Conservation (phyloP, 2,113 vertebrate genomes). For the Pseudorectes ferrugineus region DNA sequence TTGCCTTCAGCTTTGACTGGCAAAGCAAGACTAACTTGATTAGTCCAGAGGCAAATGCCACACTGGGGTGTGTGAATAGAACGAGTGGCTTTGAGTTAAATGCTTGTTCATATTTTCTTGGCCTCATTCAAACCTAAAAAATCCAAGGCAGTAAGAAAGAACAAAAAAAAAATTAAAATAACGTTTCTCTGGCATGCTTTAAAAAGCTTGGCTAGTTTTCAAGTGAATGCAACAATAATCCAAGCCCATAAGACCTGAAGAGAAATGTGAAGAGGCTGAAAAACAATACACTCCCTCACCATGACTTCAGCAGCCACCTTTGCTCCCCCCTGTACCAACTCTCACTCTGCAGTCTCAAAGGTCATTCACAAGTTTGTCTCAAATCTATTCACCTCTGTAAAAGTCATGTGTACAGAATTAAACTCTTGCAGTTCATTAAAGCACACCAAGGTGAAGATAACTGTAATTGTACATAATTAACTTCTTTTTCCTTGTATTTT, state of each 20-base stretch:
- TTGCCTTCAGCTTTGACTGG: background rate
- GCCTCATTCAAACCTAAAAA: background rate
- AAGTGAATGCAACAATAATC: background rate
- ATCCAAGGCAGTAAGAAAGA: background rate
- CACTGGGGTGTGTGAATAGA: background rate
- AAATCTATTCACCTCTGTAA: background rate
- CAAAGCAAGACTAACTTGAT: background rate
- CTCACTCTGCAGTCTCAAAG: background rate
- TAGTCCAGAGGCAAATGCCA: background rate
- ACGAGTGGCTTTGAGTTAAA: background rate
- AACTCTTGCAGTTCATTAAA: background rate
- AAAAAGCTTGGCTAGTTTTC: background rate
- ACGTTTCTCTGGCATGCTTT: background rate
- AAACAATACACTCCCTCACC: background rate
- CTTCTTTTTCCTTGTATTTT: background rate
- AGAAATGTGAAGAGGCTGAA: background rate
- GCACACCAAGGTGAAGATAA: background rate
- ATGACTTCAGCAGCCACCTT: background rate
- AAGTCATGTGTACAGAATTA: constrained; percentile 15
- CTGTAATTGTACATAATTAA: constrained; percentile 2
- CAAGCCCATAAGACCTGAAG: background rate
- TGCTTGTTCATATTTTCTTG: background rate
- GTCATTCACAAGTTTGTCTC: background rate
- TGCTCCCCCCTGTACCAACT: background rate
- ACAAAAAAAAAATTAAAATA: background rate